These are phyloP conservation scores for Drosophila novamexicana DNA, from an alignment of 1,140 invertebrate species.

Conservation along the genomic window DNA sequence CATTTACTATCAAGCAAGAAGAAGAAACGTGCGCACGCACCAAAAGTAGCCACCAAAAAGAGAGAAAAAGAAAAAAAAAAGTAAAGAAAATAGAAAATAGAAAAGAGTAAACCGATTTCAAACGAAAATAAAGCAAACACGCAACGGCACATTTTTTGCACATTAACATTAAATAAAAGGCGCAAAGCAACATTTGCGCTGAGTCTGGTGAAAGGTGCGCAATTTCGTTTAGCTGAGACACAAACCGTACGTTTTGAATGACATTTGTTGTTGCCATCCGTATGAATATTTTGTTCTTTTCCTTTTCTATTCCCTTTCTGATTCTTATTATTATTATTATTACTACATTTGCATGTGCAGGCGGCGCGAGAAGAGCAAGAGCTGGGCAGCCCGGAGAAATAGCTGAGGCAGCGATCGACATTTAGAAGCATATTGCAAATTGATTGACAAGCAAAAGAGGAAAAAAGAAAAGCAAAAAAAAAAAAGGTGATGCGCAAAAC, in stretches of 20 bases:
- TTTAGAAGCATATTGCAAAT: slow-evolving; percentile 56
- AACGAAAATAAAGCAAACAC: slow-evolving; percentile 26
- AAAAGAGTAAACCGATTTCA: slow-evolving; percentile 22
- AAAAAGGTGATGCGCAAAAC: slow-evolving; percentile 52
- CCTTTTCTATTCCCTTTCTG: not conserved
- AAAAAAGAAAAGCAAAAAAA: slow-evolving; percentile 6
- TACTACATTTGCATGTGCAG: slow-evolving; percentile 44
- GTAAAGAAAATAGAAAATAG: slow-evolving; percentile 17
- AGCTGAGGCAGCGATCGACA: slow-evolving; percentile 37
- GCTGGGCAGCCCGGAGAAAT: slow-evolving; percentile 17
- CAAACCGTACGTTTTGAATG: slow-evolving; percentile 41
- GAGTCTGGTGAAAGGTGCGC: slow-evolving; percentile 44
- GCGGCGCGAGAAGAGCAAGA: slow-evolving; percentile 37
- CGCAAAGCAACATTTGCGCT: slow-evolving; percentile 25
- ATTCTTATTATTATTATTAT: not conserved
- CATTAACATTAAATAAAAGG: slow-evolving; percentile 14
- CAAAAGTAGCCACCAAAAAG: slow-evolving; percentile 32
- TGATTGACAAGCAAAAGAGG: slow-evolving; percentile 42
- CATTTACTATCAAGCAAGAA: slow-evolving; percentile 74
- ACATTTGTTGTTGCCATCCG: slow-evolving; percentile 44
- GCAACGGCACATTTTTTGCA: slow-evolving; percentile 28
- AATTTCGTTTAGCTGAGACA: slow-evolving; percentile 44
- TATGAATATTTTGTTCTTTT: slow-evolving; percentile 14
- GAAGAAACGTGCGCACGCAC: slow-evolving; percentile 60
- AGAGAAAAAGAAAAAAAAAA: slow-evolving; percentile 6